Base-by-base conservation (phyloP, 1,140 invertebrate genomes). In the Zaprionus kolodkinae region DNA sequence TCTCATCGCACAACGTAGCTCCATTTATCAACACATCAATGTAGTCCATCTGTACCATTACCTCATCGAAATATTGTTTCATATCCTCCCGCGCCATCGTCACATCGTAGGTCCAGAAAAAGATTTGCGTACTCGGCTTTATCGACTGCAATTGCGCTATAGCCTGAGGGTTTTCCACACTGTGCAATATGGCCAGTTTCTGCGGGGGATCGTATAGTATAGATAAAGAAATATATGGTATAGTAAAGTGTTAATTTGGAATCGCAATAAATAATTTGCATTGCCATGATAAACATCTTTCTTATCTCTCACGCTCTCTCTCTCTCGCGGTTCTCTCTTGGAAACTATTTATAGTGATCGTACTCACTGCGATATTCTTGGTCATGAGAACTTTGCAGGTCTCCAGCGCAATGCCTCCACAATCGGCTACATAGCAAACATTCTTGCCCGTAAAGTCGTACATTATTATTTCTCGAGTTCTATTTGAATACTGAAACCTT, bases 21-120 rank as follows among this genome's bases (percentile, higher is more conserved):
- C 89, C 86, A 63, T 92, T 89, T n/a, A 92, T 87, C n/a, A 92
- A 61, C 0, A 92, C 76, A 63, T 92, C 91, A 9, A 92, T 91
- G 7, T 88, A 81, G 17, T 91, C 91, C 71, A 92, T 86, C 75
- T 92, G 87, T 1, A 87, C 79, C 55, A 85, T 78, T 15, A 92
- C 87, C 35, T 84, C 86, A 30, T 88, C 88, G 13, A 91, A 91
- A 11, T 91, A 91, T 54, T 87, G 76, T n/a, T 90, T 90, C 86
- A 91, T 91, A 12, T 91, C 89, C 52, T 81, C 72, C 6, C 78
- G 54, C 0, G 70, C 77, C 88, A 91, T 91, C 12, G 89, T 91
- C 33, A 91, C 89, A 40, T 91, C 81, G 59, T 75, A 91, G 57
- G 86, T 91, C 89, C 89, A 91, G 55, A 91, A 91, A 57, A 82